Evolutionary conservation across 2,797 vertebrate species (phyloP).

Genomic region (Botia kubotai): DNA sequence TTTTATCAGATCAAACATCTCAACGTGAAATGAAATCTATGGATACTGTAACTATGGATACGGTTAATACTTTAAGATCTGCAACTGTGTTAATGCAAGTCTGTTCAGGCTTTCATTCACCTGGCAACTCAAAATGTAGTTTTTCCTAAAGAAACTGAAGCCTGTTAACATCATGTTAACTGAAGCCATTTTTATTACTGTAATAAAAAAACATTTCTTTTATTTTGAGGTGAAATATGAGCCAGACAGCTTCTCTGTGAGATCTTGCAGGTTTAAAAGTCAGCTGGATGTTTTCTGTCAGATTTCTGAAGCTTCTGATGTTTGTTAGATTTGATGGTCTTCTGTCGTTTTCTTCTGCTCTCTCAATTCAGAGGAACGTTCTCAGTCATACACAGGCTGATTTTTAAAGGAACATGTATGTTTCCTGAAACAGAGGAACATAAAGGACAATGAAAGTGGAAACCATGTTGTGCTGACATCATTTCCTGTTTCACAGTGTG

Average conservation of each 20-base stretch:
- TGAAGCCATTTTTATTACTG: no score
- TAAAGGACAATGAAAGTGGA: not conserved
- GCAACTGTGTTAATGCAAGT: not conserved
- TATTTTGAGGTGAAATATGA: no score
- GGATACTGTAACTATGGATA: slow-evolving; percentile 2
- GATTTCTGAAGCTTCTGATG: not conserved
- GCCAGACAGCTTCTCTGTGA: not conserved
- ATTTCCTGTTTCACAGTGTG: not conserved
- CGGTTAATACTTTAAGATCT: not conserved
- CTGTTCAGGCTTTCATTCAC: no score
- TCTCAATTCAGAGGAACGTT: not conserved
- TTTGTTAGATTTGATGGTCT: not conserved
- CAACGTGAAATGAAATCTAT: slow-evolving; percentile 17
- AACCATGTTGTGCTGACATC: no score
- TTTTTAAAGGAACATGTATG: slow-evolving; percentile 69
- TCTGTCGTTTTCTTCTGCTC: not conserved
- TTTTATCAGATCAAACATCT: slow-evolving; percentile 63
- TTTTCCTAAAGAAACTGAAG: no score
- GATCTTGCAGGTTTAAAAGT: not conserved
- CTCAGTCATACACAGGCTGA: not conserved
- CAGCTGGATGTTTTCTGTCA: no score
- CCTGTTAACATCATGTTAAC: no score
- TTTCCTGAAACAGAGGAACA: slow-evolving; percentile 68
- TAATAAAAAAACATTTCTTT: no score
- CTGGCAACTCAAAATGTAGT: no score